Percentiles rank a stretch among this genome's conserved stretches.
Conservation (phyloP, 2,888 invertebrate genomes). For the Leucophenga maculata region DNA sequence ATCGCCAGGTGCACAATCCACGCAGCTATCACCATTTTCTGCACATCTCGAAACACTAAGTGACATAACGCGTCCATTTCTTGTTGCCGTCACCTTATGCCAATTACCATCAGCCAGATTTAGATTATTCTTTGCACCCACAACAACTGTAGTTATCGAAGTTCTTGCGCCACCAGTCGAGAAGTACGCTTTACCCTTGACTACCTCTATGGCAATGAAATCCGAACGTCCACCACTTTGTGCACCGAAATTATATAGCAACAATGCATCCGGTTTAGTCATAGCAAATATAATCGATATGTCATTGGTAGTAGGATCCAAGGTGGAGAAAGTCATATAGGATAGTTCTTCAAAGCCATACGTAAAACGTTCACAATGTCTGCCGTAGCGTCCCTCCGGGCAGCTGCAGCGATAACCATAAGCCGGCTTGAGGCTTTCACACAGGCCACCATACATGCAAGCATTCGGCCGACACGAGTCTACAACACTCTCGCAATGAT, state of each 20-base stretch:
- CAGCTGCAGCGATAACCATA: constrained; percentile 91
- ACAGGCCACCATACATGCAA: constrained; percentile 91
- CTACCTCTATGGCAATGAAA: constrained; percentile 92
- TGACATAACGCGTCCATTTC: constrained; percentile 90
- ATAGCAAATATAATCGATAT: constrained; percentile 93
- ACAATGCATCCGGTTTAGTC: constrained; percentile 85
- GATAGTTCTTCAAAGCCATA: constrained; percentile 92
- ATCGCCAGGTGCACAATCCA: constrained; percentile 89
- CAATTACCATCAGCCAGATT: constrained; percentile 89
- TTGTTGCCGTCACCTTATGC: constrained; percentile 92
- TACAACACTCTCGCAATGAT: constrained; percentile 89
- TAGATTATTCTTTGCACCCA: constrained; percentile 72
- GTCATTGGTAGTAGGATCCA: constrained; percentile 92
- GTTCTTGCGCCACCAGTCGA: constrained; percentile 92
- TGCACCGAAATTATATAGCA: constrained; percentile 93
- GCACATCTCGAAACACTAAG: constrained; percentile 86
- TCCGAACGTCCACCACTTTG: constrained; percentile 92
- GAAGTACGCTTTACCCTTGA: constrained; percentile 87
- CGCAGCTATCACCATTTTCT: constrained; percentile 89
- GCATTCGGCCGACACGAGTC: constrained; percentile 95
- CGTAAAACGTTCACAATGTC: constrained; percentile 91
- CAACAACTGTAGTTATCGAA: constrained; percentile 86
- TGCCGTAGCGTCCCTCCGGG: constrained; percentile 89
- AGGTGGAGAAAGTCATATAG: constrained; percentile 88
- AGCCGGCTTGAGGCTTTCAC: constrained; percentile 89